Percentiles rank a stretch among this genome's conserved stretches.
Conservation (phyloP, 2,888 invertebrate species). For the Lasioglossum leucozonium region DNA sequence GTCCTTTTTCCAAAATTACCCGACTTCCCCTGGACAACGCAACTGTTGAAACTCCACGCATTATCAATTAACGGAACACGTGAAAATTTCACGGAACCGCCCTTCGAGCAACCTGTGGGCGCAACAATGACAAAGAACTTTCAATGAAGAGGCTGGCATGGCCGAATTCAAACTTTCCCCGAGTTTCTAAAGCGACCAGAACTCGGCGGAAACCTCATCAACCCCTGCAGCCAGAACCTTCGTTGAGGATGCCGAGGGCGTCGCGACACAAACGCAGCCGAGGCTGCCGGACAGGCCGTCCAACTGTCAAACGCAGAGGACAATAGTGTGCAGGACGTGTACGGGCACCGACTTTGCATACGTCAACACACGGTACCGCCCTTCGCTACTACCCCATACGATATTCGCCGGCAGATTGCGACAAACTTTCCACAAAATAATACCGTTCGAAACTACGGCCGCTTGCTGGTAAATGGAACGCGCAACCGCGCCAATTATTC, state of each 20-base stretch:
- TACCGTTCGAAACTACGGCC: slow-evolving; percentile 41
- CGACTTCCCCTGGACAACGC: neutral
- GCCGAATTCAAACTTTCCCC: slow-evolving; percentile 4
- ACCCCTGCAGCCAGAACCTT: neutral
- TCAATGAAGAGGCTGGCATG: neutral
- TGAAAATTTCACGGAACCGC: neutral
- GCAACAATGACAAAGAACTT: neutral
- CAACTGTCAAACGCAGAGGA: slow-evolving; percentile 66
- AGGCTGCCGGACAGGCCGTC: slow-evolving; percentile 48
- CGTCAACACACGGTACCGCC: slow-evolving; percentile 47
- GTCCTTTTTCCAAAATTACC: neutral
- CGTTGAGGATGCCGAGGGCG: neutral
- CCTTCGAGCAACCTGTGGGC: neutral
- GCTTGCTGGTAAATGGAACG: slow-evolving; percentile 26
- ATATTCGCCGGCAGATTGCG: slow-evolving; percentile 40
- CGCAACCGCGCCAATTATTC: slow-evolving; percentile 16
- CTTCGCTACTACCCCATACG: slow-evolving; percentile 4
- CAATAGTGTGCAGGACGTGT: slow-evolving; percentile 42
- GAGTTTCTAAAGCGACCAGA: slow-evolving; percentile 10
- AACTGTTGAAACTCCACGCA: neutral
- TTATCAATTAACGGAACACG: neutral
- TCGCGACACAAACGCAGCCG: slow-evolving; percentile 20
- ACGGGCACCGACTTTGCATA: slow-evolving; percentile 56
- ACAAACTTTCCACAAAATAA: slow-evolving; percentile 62
- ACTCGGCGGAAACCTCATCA: slow-evolving; percentile 13